Base-by-base conservation (phyloP, 2,888 invertebrate species). In the Hesperia comma region DNA sequence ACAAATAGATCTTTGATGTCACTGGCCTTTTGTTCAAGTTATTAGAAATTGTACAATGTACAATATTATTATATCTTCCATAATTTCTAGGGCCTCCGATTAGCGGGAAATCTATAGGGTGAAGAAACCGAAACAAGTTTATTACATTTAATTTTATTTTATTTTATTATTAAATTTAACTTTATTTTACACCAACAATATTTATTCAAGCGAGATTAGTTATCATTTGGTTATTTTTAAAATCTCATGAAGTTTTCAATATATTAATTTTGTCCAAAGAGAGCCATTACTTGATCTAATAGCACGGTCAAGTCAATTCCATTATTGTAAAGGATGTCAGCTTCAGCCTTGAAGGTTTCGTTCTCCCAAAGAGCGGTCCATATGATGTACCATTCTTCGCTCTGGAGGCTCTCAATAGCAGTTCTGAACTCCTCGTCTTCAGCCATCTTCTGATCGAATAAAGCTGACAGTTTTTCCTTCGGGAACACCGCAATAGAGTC, bases 361-460 rank as follows among this genome's bases (percentile, higher is more conserved):
- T 72, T 90, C 0, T 80, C 76, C 83, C 83, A 83, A 0, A 91
- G 77, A 10, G 85, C 84, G 10, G 37, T 40, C 68, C 80, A 84
- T 4, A 82, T 69, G 7, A 77, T 46, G 0, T 76, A 63, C 85
- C 86, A 92, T 67, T 89, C 89, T 0, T 85, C 85, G 21, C 84
- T 81, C 7, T 80, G 54, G 2, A 91, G 77, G 68, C 86, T 86
- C 14, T 83, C 82, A 57, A 91, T 81, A 10, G 90, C 85, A 0
- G 70, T 74, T 53, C 70, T 82, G 76, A 91, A 91, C 7, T 75
- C 81, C 6, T 80, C 85, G 7, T 89, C 86, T 51, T 84, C 85
- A 3, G 78, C 77, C 40, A 84, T 75, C 70, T 91, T 91, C 66
- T 88, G 70, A 0, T 89, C 79, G 69, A 75, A 90, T 10, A 91